Evolutionary conservation across 2,888 invertebrate genomes (phyloP).

Genomic region (Brachypterus glaber): DNA sequence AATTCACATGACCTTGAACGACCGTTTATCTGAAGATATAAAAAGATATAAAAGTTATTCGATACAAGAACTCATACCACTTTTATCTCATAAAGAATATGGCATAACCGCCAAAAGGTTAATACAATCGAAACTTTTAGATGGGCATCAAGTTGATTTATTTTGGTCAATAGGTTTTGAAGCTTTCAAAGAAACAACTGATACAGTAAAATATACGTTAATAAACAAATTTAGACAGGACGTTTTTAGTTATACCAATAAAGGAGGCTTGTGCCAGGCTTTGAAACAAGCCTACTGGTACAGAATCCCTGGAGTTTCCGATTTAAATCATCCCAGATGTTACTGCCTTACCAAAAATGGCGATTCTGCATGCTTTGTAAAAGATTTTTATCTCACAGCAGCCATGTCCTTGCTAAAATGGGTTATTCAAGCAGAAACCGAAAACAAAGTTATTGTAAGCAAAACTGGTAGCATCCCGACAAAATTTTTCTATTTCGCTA

Average conservation of each 20-base stretch:
- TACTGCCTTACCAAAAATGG: constrained; percentile 52
- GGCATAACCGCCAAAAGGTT: constrained; percentile 31
- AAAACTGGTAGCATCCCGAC: constrained; percentile 46
- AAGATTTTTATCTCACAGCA: constrained; percentile 70
- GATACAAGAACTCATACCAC: constrained; percentile 29
- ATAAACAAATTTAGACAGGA: constrained; percentile 35
- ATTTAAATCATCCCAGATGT: constrained; percentile 62
- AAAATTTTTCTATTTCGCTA: constrained; percentile 56
- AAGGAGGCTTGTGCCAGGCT: constrained; percentile 44
- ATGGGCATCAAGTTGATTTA: constrained; percentile 56
- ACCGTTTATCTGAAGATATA: constrained; percentile 27
- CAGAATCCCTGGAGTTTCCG: constrained; percentile 50
- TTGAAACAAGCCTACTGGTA: constrained; percentile 56
- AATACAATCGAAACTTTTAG: constrained; percentile 52
- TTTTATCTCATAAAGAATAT: constrained; percentile 30
- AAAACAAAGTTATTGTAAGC: constrained; percentile 40
- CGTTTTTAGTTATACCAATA: constrained; percentile 43
- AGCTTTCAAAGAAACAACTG: constrained; percentile 26
- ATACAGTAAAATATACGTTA: constrained; percentile 28
- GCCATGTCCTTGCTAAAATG: constrained; percentile 67
- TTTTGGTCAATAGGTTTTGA: constrained; percentile 53
- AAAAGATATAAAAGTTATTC: constrained; percentile 23
- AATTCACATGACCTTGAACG: constrained; percentile 39
- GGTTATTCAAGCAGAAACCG: constrained; percentile 35
- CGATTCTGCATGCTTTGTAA: constrained; percentile 51